Evolutionary conservation across 2,113 vertebrate genomes (phyloP).

Genomic region (Pseudolaguvia tuberculata): DNA sequence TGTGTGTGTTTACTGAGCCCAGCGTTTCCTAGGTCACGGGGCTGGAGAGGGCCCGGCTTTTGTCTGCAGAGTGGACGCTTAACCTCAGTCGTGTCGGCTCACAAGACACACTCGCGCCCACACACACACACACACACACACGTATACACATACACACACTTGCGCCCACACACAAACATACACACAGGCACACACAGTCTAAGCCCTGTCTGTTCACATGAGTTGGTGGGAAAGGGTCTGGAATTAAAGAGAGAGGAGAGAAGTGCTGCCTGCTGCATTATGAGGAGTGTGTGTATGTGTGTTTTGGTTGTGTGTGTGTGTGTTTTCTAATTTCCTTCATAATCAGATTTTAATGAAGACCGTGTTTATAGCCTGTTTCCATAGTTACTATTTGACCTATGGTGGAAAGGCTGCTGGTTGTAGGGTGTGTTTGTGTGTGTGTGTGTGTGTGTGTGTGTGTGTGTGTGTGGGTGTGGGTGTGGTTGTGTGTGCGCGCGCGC

Average conservation of each 20-base stretch:
- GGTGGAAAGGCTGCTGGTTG: constrained; percentile 21
- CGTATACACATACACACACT: constrained; percentile 7
- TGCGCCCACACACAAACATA: constrained; percentile 39
- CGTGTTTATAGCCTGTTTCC: constrained; percentile 44
- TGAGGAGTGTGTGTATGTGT: constrained; percentile 10
- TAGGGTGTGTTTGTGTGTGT: background rate
- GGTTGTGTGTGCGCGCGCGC: background rate
- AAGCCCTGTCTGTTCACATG: constrained; percentile 51
- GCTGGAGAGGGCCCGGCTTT: constrained; percentile 48
- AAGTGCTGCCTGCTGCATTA: constrained; percentile 37
- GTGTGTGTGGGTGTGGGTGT: constrained; percentile 14
- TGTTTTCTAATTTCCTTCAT: constrained; percentile 39
- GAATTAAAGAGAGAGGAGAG: constrained; percentile 45
- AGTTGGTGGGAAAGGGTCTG: constrained; percentile 49
- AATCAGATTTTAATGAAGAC: constrained; percentile 50
- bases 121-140: constrained; percentile 31
- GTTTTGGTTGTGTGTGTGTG: background rate
- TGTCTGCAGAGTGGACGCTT: constrained; percentile 53
- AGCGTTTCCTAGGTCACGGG: constrained; percentile 53
- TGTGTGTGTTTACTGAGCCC: constrained; percentile 47
- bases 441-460: background rate
- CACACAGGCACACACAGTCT: constrained; percentile 1
- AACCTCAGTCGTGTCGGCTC: constrained; percentile 50
- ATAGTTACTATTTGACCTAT: constrained; percentile 41
- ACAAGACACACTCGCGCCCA: constrained; percentile 37